These are phyloP conservation scores for Medauroidea extradentata DNA, from an alignment of 1,140 invertebrate genomes.

Conservation along the genomic window DNA sequence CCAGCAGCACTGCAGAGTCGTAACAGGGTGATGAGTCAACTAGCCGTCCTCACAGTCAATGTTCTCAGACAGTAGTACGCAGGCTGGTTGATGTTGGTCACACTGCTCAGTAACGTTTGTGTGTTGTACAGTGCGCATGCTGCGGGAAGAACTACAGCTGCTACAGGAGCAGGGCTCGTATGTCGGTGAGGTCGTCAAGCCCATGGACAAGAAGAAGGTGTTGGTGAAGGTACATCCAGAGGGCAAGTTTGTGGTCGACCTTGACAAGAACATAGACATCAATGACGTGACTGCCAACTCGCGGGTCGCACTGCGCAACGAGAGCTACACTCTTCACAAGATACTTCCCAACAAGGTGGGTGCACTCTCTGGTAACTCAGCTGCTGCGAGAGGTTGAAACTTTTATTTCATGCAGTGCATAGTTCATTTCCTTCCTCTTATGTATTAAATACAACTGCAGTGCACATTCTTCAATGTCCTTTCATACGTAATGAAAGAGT, in stretches of 20 bases:
- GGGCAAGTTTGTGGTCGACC: conserved; percentile 99
- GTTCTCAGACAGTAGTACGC: too few species aligned
- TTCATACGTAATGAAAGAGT: too few species aligned
- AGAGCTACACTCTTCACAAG: conserved; percentile 98
- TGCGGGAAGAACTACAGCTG: conserved; percentile 95
- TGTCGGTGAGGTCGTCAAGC: conserved; percentile 99
- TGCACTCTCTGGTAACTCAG: neutral
- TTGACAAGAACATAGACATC: conserved; percentile 99
- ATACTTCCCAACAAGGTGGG: conserved; percentile 94
- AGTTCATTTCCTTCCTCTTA: too few species aligned
- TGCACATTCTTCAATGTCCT: too few species aligned
- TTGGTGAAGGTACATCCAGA: conserved; percentile 99
- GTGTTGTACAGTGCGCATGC: conserved; percentile 76
- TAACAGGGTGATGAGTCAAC: too few species aligned
- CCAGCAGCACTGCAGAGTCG: too few species aligned
- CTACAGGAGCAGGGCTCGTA: conserved; percentile 99
- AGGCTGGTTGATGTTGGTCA: too few species aligned
- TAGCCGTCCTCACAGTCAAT: too few species aligned
- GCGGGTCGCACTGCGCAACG: conserved; percentile 95
- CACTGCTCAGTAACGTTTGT: too few species aligned
- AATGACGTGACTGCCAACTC: conserved; percentile 97
- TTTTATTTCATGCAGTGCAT: too few species aligned
- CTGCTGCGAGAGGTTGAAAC: too few species aligned
- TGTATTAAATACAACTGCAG: too few species aligned
- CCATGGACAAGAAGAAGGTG: conserved; percentile 99